Conservation (phyloP, 2,113 vertebrate species). For the Clarias gariepinus region DNA sequence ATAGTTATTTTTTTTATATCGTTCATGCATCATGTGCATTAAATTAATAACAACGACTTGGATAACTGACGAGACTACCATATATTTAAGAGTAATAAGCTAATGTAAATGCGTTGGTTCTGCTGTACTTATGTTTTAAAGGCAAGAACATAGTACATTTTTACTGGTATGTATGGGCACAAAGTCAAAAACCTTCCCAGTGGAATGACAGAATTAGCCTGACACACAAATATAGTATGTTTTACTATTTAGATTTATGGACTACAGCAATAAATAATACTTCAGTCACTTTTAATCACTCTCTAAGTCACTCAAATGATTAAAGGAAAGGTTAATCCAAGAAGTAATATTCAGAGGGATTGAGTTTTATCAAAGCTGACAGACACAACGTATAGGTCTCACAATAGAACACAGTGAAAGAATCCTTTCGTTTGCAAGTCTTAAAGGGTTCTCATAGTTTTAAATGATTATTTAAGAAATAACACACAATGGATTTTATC, state of each 20-base stretch:
- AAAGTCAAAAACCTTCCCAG: not conserved
- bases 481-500: too few species aligned
- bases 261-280: not conserved
- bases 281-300: not conserved
- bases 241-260: not conserved
- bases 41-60: not conserved
- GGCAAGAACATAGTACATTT: not conserved
- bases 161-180: not conserved
- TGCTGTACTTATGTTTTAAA: not conserved
- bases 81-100: not conserved
- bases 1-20: not conserved
- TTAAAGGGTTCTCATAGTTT: not conserved
- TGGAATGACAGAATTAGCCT: not conserved
- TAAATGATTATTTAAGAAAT: too few species aligned
- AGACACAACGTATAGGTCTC: too few species aligned
- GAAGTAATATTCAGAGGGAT: not conserved
- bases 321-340: not conserved
- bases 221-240: not conserved
- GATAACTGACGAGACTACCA: not conserved
- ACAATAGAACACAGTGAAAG: not conserved
- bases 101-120: not conserved
- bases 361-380: not conserved
- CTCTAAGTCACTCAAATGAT: not conserved
- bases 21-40: not conserved
- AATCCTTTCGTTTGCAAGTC: not conserved